Evolutionary conservation across 2,888 invertebrate species (phyloP).

Genomic region (Craniophora ligustri): DNA sequence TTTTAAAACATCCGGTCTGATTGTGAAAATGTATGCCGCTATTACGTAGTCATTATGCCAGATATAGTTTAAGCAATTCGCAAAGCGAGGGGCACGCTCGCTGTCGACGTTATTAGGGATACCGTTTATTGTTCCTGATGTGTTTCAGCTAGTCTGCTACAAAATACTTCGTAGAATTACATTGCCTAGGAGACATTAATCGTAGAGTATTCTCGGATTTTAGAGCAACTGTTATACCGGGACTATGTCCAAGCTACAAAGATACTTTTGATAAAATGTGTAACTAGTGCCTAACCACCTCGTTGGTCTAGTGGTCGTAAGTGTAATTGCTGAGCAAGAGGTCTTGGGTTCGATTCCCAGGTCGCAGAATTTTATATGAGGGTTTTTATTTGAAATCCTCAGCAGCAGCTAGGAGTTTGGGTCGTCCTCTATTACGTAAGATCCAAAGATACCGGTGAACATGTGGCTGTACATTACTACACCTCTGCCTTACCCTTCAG

Average conservation of each 20-base stretch:
- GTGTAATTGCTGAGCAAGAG: no score
- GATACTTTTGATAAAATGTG: neutral
- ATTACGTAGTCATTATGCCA: constrained; percentile 59
- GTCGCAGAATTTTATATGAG: no score
- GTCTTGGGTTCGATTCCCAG: no score
- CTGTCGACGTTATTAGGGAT: constrained; percentile 36
- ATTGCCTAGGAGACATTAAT: constrained; percentile 16
- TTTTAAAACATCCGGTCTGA: constrained; percentile 46
- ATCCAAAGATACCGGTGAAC: no score
- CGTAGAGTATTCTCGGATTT: constrained; percentile 18
- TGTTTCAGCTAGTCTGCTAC: constrained; percentile 12
- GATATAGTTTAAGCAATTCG: constrained; percentile 76
- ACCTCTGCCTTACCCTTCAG: no score
- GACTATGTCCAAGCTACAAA: neutral
- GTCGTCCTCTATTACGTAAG: no score
- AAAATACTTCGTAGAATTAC: constrained; percentile 18
- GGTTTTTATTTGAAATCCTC: no score
- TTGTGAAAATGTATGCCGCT: constrained; percentile 53
- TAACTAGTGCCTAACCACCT: neutral
- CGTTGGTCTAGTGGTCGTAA: no score
- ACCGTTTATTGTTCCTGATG: constrained; percentile 38
- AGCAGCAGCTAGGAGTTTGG: no score
- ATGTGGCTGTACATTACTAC: no score
- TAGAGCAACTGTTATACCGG: constrained; percentile 8
- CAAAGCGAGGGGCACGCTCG: constrained; percentile 64